These are phyloP conservation scores for Coendou prehensilis DNA, from an alignment of 2,797 vertebrate species.

Conservation along the genomic window DNA sequence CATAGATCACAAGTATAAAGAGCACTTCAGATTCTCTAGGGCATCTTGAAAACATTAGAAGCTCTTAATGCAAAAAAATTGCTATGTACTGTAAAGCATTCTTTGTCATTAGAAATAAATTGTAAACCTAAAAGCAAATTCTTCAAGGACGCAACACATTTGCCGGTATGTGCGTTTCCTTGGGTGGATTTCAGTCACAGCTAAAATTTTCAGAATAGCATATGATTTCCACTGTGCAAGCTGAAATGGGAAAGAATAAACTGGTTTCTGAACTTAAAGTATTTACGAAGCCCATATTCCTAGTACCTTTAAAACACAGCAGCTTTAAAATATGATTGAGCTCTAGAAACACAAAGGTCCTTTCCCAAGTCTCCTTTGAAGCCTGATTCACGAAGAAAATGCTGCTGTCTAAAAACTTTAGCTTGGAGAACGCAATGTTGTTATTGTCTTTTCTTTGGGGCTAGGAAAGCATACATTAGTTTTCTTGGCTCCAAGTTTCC, in stretches of 20 bases:
- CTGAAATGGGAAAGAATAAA: constrained; percentile 53
- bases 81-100: not conserved
- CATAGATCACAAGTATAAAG: constrained; percentile 28
- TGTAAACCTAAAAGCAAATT: constrained; percentile 36
- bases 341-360: constrained; percentile 25
- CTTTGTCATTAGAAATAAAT: constrained; percentile 68
- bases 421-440: constrained; percentile 44
- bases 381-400: constrained; percentile 38
- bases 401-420: constrained; percentile 12
- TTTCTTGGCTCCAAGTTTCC: constrained; percentile 68
- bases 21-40: constrained; percentile 44
- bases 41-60: constrained; percentile 48
- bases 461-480: constrained; percentile 36
- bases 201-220: constrained; percentile 17
- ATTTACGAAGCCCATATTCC: constrained; percentile 61
- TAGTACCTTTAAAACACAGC: constrained; percentile 64
- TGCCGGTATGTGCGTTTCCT: not conserved
- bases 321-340: constrained; percentile 60
- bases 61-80: not conserved
- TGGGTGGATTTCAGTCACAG: constrained; percentile 50
- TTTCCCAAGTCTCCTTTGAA: constrained; percentile 73
- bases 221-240: not conserved
- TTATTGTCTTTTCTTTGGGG: constrained; percentile 66
- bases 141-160: not conserved
- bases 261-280: constrained; percentile 53